phyloP scores from a whole-genome alignment of 2,797 vertebrate genomes.

The Phoeniculus purpureus region DNA sequence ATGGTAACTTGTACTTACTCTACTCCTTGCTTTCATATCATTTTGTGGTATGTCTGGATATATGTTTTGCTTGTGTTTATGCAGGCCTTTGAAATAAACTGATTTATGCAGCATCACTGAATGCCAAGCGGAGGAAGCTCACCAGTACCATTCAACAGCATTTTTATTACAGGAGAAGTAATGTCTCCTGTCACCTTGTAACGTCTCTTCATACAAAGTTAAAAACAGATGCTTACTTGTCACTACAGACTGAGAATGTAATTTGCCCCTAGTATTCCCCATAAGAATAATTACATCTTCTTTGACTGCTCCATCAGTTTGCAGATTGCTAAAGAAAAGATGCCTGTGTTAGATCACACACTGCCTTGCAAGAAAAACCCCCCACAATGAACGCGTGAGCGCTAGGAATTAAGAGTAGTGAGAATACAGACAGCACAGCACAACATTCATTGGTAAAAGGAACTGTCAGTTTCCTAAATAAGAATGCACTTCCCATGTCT shows the following conservation, averaged over 20 bases:
- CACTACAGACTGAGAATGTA: neutral
- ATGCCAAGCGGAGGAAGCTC: neutral
- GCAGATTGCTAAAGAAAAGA: neutral
- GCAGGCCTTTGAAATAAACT: neutral
- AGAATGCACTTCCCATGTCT: neutral
- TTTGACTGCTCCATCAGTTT: neutral
- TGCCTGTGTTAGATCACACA: neutral
- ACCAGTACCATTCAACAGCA: neutral
- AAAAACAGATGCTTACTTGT: neutral
- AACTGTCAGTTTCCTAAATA: neutral
- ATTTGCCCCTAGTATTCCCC: neutral
- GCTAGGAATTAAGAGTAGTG: neutral
- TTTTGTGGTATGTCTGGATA: neutral
- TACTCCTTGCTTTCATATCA: neutral
- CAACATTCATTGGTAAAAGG: neutral
- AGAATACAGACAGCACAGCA: neutral
- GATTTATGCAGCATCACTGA: neutral
- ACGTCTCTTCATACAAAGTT: neutral
- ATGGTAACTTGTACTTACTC: neutral
- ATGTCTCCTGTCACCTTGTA: neutral
- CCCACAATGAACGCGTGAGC: neutral
- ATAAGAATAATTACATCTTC: neutral
- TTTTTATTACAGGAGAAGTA: neutral
- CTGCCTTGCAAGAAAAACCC: neutral
- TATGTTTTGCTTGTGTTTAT: neutral